Percentiles rank a stretch among this genome's conserved stretches.
phyloP scores from a whole-genome alignment of 2,888 invertebrate genomes.

The Tupiocoris notatus region DNA sequence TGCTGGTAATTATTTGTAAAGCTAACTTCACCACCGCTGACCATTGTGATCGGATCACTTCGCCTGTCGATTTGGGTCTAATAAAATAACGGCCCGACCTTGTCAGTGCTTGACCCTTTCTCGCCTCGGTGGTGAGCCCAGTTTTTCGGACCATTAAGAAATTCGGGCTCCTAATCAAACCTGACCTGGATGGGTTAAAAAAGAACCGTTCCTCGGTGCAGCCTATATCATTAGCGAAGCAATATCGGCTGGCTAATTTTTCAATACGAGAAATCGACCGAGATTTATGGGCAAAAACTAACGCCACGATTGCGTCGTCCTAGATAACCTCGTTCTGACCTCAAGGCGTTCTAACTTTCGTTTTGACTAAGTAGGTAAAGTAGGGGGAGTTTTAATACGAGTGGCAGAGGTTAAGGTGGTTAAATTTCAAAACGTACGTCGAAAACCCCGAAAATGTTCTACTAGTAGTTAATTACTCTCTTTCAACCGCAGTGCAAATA shows the following conservation, averaged over 20 bases:
- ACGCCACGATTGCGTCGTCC: not conserved
- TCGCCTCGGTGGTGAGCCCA: not conserved
- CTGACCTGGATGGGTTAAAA: not conserved
- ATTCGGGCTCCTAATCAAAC: slow-evolving; percentile 18
- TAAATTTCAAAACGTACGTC: too few relatives aligned
- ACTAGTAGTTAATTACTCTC: too few relatives aligned
- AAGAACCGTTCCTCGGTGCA: not conserved
- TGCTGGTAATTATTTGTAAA: slow-evolving; percentile 35
- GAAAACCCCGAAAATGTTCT: too few relatives aligned
- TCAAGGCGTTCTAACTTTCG: too few relatives aligned
- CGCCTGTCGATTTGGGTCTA: not conserved
- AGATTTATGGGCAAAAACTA: not conserved
- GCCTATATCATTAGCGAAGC: not conserved
- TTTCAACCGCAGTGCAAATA: too few relatives aligned
- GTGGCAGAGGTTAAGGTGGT: too few relatives aligned
- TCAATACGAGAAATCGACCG: not conserved
- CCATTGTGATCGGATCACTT: slow-evolving; percentile 24
- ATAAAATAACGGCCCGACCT: not conserved
- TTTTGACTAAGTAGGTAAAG: too few relatives aligned
- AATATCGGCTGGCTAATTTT: not conserved
- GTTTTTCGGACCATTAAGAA: slow-evolving; percentile 14
- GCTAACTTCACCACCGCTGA: slow-evolving; percentile 36
- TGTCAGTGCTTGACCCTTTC: slow-evolving; percentile 1
- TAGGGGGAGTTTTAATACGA: too few relatives aligned
- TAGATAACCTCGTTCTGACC: not conserved